phyloP scores from a whole-genome alignment of 2,888 invertebrate genomes.

The Cerastoderma edule region DNA sequence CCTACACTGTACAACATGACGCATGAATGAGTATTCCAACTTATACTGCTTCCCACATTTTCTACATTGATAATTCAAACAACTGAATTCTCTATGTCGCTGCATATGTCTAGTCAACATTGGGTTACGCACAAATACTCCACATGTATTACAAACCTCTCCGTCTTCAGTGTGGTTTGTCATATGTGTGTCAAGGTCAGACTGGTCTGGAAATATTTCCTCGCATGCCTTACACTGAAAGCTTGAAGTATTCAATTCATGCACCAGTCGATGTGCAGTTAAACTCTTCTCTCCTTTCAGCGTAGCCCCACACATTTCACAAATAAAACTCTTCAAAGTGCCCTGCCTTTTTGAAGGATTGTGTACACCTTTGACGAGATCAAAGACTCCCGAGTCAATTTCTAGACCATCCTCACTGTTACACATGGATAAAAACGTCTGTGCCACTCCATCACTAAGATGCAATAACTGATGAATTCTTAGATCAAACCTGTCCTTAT shows the following conservation, averaged over 20 bases:
- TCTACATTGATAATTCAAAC: conserved; percentile 31
- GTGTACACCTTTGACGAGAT: background rate
- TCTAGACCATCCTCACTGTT: background rate
- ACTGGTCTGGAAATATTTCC: conserved; percentile 10
- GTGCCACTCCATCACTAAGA: background rate
- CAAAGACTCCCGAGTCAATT: background rate
- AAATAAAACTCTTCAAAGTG: conserved; percentile 4
- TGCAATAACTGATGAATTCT: conserved; percentile 27
- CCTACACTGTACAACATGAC: conserved; percentile 12
- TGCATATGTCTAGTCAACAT: background rate
- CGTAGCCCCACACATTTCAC: conserved; percentile 41
- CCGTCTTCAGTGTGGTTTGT: background rate
- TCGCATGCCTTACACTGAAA: conserved; percentile 27
- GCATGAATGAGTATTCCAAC: conserved; percentile 15
- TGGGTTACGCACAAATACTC: background rate
- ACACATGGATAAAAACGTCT: conserved; percentile 11
- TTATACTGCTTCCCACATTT: conserved; percentile 27
- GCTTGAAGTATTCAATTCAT: background rate
- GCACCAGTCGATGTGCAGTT: conserved; percentile 13
- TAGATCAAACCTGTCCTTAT: background rate
- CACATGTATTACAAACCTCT: conserved; percentile 1
- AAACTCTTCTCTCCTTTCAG: conserved; percentile 9
- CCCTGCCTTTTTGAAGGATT: background rate
- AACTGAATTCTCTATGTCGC: background rate
- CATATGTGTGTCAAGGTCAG: conserved; percentile 19